Evolutionary conservation across 2,888 invertebrate genomes (phyloP).

Genomic region (Muschampia plurimacula): DNA sequence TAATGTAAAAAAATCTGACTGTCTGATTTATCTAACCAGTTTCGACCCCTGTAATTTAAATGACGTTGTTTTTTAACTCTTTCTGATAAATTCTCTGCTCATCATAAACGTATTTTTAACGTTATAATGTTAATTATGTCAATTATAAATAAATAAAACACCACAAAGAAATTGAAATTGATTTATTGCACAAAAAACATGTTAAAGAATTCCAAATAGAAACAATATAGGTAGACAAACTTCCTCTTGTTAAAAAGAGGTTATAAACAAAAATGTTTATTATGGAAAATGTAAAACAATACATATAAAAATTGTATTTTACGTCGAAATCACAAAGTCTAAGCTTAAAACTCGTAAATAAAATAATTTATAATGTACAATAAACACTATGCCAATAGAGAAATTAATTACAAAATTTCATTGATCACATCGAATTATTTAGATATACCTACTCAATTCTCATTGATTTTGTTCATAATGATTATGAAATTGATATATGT

Average conservation of each 20-base stretch:
- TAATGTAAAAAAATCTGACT: too few relatives aligned
- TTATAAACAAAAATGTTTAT: slow-evolving; percentile 13
- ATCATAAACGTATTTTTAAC: too few relatives aligned
- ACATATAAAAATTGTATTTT: slow-evolving; percentile 24
- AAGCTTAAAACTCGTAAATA: slow-evolving; percentile 22
- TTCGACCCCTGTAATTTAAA: too few relatives aligned
- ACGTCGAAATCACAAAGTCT: slow-evolving; percentile 19
- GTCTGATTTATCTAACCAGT: too few relatives aligned
- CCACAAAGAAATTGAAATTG: slow-evolving; percentile 36
- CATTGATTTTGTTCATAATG: background rate
- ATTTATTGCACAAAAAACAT: slow-evolving; percentile 49
- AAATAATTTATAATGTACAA: slow-evolving; percentile 17
- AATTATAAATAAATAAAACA: too few relatives aligned
- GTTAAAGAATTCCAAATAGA: slow-evolving; percentile 41
- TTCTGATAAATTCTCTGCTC: too few relatives aligned
- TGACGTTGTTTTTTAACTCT: too few relatives aligned
- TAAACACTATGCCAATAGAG: slow-evolving; percentile 13
- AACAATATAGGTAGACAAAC: slow-evolving; percentile 14
- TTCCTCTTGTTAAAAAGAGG: background rate
- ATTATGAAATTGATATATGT: background rate
- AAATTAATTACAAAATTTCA: background rate
- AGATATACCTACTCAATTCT: too few relatives aligned
- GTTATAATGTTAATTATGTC: too few relatives aligned
- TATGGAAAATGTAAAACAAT: too few relatives aligned
- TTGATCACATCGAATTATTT: background rate